Evolutionary conservation across 2,113 vertebrate genomes (phyloP), one percentile per base, ranked within the genome.

Genomic region (Xenopus borealis): DNA sequence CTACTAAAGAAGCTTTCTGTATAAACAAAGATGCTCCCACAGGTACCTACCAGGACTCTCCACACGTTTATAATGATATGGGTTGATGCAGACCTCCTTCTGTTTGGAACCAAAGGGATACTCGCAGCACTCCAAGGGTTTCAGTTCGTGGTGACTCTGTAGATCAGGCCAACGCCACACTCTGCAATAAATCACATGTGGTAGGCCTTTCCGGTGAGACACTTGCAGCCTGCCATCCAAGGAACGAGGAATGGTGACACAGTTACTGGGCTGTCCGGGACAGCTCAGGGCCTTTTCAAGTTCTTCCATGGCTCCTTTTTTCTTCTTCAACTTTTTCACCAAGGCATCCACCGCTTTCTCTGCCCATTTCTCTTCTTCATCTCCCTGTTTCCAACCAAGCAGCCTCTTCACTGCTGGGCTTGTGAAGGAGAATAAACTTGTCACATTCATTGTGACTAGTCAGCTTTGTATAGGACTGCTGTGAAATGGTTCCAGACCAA

Each of bases 61-160:
- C 61, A 77, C 97, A 82, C 97, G 89, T 83, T 98, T 99, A 85
- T 99, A 99, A 90, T 99, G 98, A 89, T 99, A 99, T 0, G 98
- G 98, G 87, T 99, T 99, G 87, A 99, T 99, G 91, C 98, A 99
- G 80, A 99, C 98, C 89, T 99, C 98, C 89, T 98, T 99, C 88
- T 99, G 98, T 76, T 99, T 99, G 78, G 97, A 99, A 82, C 97
- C 97, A 80, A 99, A 99, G 16, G 97, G 97, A 88, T 96, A 99
- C 83, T 99, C 97, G 84, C 97, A 99, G 81, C 96, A 92, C 87
- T 99, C 97, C 88, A 99, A 89, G 1, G 96, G 97, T 79, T 99
- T 99, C 78, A 99, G 90, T 89, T 99, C 98, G 0, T 99, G 97
- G 79, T 99, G 97, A 77, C 96, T 99, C 83, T 99, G 97, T 1